These are phyloP conservation scores for Pogonocherus hispidulus DNA, from an alignment of 2,888 invertebrate species.

Conservation along the genomic window DNA sequence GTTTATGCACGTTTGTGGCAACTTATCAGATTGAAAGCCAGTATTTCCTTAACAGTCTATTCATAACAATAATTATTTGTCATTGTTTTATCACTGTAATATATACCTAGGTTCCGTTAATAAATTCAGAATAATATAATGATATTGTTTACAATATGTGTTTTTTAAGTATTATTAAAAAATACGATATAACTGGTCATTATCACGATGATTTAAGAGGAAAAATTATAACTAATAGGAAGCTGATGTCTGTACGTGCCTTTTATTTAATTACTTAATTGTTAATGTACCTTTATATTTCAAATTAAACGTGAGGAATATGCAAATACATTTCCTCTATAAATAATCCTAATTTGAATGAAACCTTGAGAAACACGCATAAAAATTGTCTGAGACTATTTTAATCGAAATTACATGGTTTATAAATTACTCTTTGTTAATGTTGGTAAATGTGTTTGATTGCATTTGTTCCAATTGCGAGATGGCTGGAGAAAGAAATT, in stretches of 20 bases:
- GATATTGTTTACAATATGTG: too few relatives aligned
- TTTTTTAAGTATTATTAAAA: too few relatives aligned
- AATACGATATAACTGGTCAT: not conserved
- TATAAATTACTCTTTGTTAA: too few relatives aligned
- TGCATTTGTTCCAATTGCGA: too few relatives aligned
- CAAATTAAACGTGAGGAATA: not conserved
- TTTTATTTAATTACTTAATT: conserved; percentile 1
- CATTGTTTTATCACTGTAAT: not conserved
- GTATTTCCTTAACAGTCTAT: not conserved
- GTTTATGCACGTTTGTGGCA: too few relatives aligned
- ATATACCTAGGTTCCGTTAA: not conserved
- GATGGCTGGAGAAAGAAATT: too few relatives aligned
- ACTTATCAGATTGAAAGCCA: not conserved
- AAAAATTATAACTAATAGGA: not conserved
- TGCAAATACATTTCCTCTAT: not conserved
- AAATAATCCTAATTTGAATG: not conserved
- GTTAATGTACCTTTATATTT: not conserved
- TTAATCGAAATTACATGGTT: too few relatives aligned
- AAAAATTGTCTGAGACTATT: not conserved
- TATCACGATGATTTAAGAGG: not conserved
- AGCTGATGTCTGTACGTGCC: not conserved
- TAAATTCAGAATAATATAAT: not conserved
- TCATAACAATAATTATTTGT: not conserved
- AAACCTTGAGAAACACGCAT: not conserved
- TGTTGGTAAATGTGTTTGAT: too few relatives aligned